Base-by-base conservation (phyloP, 1,140 invertebrate genomes). In the Drosophila ercepeae region DNA sequence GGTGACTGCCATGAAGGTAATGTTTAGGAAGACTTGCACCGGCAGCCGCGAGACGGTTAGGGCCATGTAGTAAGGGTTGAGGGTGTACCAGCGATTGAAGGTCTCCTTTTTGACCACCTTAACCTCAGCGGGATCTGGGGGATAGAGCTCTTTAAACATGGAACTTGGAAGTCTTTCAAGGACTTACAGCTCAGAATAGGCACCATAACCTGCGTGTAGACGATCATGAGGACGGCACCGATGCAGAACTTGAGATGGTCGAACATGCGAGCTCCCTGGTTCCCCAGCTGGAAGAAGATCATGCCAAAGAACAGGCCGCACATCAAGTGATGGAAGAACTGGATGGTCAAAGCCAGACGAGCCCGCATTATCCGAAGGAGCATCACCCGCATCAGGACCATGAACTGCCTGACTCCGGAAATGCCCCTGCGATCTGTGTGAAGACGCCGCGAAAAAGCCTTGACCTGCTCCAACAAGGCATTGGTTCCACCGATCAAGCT, bases 71-170 rank as follows among this genome's bases (percentile, higher is more conserved):
- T 97, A 97, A 0, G 96, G 94, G 41, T 94, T 94, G 0, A 96
- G 91, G 29, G 94, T 94, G 91, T 97, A 97, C 96, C 96, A 97
- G 67, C 95, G 94, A 90, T 97, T 97, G 53, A 97, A 94, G 82
- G 96, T 94, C 91, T 97, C 96, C 89, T 95, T 94, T 57, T 95
- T 94, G 64, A 97, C 94, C 19, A 97, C 93, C 75, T 95, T 94
- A 60, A 96, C 95, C 92, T 97, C 96, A 82, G 94, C 92, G 0
- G 96, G 96, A 94, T 95, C 96, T 96, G 91, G 11, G 1, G 13
- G 0, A 23, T 14, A 3, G 2, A 6, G 4, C 36, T 13, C 1
- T 39, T 36, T 6, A 23, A 19, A 13, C 2, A 7, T 1, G n/a
- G 11, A 39, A 0, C 1, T 1, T 5, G 0, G 8, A 2, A 2